Base-by-base conservation (phyloP, 2,113 vertebrate species). In the Machaerirhynchus nigripectus region DNA sequence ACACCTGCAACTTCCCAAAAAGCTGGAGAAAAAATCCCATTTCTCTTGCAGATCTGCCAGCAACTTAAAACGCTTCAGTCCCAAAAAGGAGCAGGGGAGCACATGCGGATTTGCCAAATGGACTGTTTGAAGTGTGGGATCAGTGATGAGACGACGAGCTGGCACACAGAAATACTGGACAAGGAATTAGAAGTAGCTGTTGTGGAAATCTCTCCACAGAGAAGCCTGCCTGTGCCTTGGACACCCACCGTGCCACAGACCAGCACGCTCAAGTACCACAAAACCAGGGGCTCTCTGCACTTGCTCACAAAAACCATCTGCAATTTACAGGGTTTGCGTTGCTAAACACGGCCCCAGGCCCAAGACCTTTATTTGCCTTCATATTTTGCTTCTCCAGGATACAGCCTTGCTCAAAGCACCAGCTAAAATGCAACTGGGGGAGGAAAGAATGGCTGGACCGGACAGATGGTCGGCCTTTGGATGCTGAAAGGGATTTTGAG, bases 391-490 rank as follows among this genome's bases (percentile, higher is more conserved):
- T 60, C 50, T 76, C 26, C 28, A 57, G 82, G 75, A 68, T 8
- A 53, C 23, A 49, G 67, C 28, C 39, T 27, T 15, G 33, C 71
- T 90, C n/a, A 84, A 76, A 88, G 86, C 53, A 60, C 19, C 0
- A 1, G 70, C 77, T 76, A 7, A 76, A 82, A 68, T 1, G 10
- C 53, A 7, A 10, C 77, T 23, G 70, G 67, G 49, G 76, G 84
- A 87, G 67, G 84, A 86, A 63, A 53, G 91, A 67, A 61, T 24
- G 67, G 27, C 37, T 11, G 74, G 46, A 16, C 53, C 1, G 2
- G 89, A 65, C 81, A 91, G 93, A 94, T 90, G 94, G 93, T 61
- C 79, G 30, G 93, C 75, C 79, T 87, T 64, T 33, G 70, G 93
- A 78, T 27, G 69, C 77, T 89, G 87, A 93, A 92, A 87, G 71